Evolutionary conservation across 2,888 invertebrate genomes (phyloP), one percentile per base, ranked within the genome.

Genomic region (Liposcelis brunnea): DNA sequence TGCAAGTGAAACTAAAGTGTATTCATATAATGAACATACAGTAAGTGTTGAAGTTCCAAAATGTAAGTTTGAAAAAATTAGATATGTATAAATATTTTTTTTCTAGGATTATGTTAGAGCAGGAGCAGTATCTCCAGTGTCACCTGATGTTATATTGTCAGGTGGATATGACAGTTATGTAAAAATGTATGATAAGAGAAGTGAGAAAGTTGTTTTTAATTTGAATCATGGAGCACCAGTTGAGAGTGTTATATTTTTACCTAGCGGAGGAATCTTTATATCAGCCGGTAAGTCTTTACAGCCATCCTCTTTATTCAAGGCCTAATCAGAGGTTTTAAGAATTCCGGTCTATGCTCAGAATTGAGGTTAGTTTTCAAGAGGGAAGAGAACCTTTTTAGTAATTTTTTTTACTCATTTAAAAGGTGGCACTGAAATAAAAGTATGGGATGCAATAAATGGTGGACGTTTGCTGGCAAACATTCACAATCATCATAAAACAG

Each of bases 401-500:
- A n/a, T 40, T 40, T 18, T 49, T 42, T 31, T 40, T 47, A 49
- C 53, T 12, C 43, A n/a, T n/a, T n/a, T n/a, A n/a, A n/a, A n/a
- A 71, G 75, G 93, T 52, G 90, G 89, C 1, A 86, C 81, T 31
- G 82, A 84, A 60, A 78, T 94, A 5, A 80, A 82, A 62, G 81
- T 97, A 1, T 97, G 94, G 94, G 95, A 97, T 61, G 76, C 82
- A 4, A 71, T 91, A 43, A 76, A 84, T 51, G 89, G 90, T 21
- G 93, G 93, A 8, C 80, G 81, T 59, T 66, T 89, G 45, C 61
- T 97, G 18, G 79, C 86, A 2, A 78, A 76, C 55, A 74, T 97
- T 51, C 82, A 82, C 2, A 83, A 89, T 54, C 97, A 98, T 64
- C 91, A 94, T 62, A 97, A 97, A 69, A 90, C 94, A 0, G 79